phyloP scores from a whole-genome alignment of 2,113 vertebrate genomes.

The Lathamus discolor region DNA sequence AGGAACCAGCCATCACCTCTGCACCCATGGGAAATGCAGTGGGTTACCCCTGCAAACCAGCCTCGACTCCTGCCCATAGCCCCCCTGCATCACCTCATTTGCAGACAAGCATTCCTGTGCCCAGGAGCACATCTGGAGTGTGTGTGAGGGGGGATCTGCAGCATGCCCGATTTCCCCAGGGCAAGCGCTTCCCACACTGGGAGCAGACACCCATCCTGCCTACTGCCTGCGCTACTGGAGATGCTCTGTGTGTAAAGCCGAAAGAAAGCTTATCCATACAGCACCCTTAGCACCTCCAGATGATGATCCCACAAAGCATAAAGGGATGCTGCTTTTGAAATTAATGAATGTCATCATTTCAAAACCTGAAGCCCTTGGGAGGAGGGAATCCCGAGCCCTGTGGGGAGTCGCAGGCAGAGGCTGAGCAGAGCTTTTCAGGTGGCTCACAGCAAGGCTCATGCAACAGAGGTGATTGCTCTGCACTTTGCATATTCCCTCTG shows the following conservation, averaged over 20 bases:
- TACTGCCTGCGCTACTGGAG: accelerated
- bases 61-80: not conserved
- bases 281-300: not conserved
- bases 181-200: accelerated
- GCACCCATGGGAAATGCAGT: not conserved
- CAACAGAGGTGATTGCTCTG: conserved; percentile 1
- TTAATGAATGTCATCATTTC: not conserved
- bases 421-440: not conserved
- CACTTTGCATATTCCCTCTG: conserved; percentile 52
- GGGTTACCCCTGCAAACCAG: not conserved
- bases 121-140: not conserved
- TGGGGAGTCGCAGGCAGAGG: not conserved
- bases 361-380: not conserved
- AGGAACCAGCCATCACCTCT: accelerated
- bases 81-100: not conserved
- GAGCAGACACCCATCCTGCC: not conserved
- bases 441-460: not conserved
- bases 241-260: accelerated
- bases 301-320: not conserved
- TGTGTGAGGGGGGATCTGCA: not conserved
- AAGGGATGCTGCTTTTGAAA: not conserved
- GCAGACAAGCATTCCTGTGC: accelerated
- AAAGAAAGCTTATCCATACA: not conserved
- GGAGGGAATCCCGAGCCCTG: not conserved
- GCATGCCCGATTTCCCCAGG: accelerated